These are phyloP conservation scores for Arvicanthis niloticus DNA, from an alignment of 2,113 vertebrate genomes.

Conservation along the genomic window DNA sequence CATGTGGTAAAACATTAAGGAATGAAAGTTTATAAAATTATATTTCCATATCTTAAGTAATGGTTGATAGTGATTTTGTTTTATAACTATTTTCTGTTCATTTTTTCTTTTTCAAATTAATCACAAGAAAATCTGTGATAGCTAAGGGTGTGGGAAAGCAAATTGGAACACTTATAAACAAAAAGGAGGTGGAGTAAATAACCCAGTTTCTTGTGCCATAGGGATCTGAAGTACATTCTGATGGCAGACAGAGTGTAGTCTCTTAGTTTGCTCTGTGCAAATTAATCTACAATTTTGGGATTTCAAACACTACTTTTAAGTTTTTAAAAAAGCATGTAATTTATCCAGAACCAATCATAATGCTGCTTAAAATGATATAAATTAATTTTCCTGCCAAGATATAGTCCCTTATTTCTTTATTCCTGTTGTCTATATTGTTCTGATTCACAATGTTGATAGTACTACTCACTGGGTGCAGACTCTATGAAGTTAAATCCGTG, in stretches of 20 bases:
- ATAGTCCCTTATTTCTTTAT: background rate
- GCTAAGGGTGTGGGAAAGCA: background rate
- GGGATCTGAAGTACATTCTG: conserved; percentile 3
- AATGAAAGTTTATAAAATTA: conserved; percentile 64
- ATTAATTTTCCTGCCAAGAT: background rate
- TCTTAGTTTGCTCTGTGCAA: background rate
- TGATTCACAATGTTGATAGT: background rate
- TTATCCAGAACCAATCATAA: background rate
- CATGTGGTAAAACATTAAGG: background rate
- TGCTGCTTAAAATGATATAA: background rate
- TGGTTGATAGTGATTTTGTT: conserved; percentile 62
- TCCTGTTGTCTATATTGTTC: background rate
- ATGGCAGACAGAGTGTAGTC: background rate
- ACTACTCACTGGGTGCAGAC: background rate
- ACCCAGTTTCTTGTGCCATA: background rate
- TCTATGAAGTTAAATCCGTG: background rate
- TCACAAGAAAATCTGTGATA: background rate
- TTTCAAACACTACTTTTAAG: background rate
- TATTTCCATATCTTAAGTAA: conserved; percentile 58
- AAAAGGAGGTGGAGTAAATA: background rate
- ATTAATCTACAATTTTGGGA: background rate
- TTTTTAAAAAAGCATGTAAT: background rate
- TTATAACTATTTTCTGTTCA: conserved; percentile 19
- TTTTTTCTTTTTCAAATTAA: conserved; percentile 26
- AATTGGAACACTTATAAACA: conserved; percentile 6